phyloP scores from a whole-genome alignment of 2,888 invertebrate genomes.

The Cheilosia vulpina region DNA sequence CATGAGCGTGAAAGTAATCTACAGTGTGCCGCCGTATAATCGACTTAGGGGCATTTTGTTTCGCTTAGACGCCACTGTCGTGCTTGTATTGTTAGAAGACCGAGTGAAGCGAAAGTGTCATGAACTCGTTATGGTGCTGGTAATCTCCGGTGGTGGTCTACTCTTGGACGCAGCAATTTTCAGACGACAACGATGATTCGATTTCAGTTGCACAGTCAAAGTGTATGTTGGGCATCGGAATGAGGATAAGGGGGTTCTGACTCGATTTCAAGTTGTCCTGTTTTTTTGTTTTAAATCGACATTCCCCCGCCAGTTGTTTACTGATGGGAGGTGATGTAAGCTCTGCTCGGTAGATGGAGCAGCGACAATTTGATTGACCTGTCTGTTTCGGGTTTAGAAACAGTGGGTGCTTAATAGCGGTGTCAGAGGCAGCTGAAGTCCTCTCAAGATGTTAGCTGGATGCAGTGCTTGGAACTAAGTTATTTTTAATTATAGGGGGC shows the following conservation, averaged over 20 bases:
- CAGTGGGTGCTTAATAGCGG: background rate
- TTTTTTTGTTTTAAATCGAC: background rate
- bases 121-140: conserved; percentile 37
- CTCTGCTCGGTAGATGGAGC: background rate
- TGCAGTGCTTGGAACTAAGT: no score
- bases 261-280: background rate
- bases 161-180: conserved; percentile 29
- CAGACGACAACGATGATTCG: conserved; percentile 47
- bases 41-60: conserved; percentile 62
- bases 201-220: conserved; percentile 36
- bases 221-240: no score
- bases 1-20: conserved; percentile 71
- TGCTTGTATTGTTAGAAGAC: conserved; percentile 2
- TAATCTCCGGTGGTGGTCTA: conserved; percentile 16
- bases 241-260: no score
- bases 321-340: conserved; percentile 18
- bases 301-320: conserved; percentile 8
- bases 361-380: conserved; percentile 20
- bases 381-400: background rate
- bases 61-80: conserved; percentile 44
- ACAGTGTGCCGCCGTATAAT: conserved; percentile 63
- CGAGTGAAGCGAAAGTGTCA: conserved; percentile 21
- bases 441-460: no score
- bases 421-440: background rate
- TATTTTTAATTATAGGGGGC: no score